Evolutionary conservation across 2,797 vertebrate species (phyloP).

Genomic region (Australoheros facetus): DNA sequence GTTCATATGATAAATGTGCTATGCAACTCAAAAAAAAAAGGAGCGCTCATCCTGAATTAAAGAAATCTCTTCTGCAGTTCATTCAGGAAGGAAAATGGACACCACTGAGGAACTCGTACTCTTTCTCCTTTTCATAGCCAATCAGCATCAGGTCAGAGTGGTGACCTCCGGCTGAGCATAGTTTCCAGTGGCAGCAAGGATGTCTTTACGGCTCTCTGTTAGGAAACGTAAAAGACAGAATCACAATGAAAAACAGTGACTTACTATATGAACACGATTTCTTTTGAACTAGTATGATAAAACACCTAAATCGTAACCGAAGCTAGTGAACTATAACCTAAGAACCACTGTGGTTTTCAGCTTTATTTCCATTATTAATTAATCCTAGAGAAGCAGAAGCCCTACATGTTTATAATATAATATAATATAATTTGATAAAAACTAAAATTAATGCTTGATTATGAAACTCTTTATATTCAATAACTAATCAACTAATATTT

Average conservation of each 20-base stretch:
- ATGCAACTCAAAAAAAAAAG: conserved; percentile 11
- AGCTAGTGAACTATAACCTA: background rate
- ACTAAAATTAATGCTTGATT: background rate
- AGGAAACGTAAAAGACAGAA: conserved; percentile 50
- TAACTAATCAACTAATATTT: background rate
- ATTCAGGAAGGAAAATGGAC: background rate
- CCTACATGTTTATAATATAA: background rate
- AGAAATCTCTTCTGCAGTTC: conserved; percentile 30
- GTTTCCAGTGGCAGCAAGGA: conserved; percentile 72
- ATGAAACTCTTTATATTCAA: background rate
- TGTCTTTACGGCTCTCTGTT: conserved; percentile 80
- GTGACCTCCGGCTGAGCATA: conserved; percentile 80
- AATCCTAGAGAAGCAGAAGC: background rate
- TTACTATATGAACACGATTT: background rate
- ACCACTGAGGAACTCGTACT: conserved; percentile 15
- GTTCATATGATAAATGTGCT: conserved; percentile 8
- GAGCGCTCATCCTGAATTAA: background rate
- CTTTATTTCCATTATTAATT: background rate
- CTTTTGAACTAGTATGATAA: background rate
- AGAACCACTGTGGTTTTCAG: background rate
- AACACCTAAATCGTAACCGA: background rate
- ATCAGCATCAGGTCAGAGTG: conserved; percentile 75
- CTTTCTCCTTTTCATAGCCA: conserved; percentile 26
- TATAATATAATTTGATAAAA: background rate
- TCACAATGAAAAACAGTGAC: conserved; percentile 13